Evolutionary conservation across 2,113 vertebrate genomes (phyloP), one percentile per base, ranked within the genome.

Genomic region (Hydrolagus affinis): DNA sequence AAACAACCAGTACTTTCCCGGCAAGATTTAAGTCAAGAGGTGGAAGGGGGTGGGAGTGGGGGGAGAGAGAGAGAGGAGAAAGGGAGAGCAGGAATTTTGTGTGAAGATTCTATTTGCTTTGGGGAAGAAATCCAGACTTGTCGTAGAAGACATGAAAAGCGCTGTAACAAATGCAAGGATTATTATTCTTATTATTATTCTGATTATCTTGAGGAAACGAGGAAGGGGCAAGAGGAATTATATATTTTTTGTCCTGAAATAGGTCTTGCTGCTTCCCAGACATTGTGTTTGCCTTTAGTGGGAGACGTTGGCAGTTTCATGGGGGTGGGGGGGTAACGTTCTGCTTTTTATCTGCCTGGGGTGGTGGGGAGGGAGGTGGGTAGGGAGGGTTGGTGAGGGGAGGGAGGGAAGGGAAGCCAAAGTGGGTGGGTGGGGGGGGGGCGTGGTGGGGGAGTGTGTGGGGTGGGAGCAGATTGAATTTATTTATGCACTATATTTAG

Each of bases 401-500:
- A 44, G 44, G 44, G 56, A 17, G 21, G n/a, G n/a, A n/a, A n/a
- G n/a, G n/a, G n/a, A n/a, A n/a, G n/a, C n/a, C n/a, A n/a, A n/a
- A n/a, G n/a, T n/a, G n/a, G n/a, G n/a, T n/a, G n/a, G n/a, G 44
- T 1, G 44, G 1, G 44, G 44, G 44, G 1, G 1, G 44, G 44
- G 44, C 1, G 1, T 44, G 44, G 44, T 44, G 44, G 44, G 44
- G 44, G 1, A 6, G 44, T 1, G 6, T 1, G 44, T 1, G 6
- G 44, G 44, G 44, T 3, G 44, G 44, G 56, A 17, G 21, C 25
- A 66, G 78, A 23, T 83, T 83, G 62, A 28, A 64, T 83, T 92
- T 68, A 91, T 93, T 92, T 92, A 92, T 93, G 92, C 92, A 93
- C 93, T 94, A 90, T 94, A 90, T 93, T 91, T 93, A 92, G 88